phyloP scores from a whole-genome alignment of 2,113 vertebrate genomes.

The Cynocephalus volans region DNA sequence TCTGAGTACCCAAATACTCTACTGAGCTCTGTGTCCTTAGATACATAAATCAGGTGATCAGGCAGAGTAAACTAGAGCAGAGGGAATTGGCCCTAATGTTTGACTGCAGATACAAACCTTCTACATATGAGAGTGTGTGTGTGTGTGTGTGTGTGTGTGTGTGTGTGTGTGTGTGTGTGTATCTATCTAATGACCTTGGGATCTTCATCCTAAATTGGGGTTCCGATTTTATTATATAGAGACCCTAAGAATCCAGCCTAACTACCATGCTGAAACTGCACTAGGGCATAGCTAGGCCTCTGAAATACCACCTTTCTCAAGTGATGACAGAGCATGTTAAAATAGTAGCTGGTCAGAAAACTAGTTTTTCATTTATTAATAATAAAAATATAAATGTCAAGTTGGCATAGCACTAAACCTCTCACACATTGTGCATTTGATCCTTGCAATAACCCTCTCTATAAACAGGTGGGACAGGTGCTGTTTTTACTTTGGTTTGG shows the following conservation, averaged over 20 bases:
- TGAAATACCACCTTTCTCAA: background rate
- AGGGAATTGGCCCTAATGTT: background rate
- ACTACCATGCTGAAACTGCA: background rate
- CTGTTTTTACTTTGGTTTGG: constrained; percentile 9
- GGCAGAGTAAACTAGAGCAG: background rate
- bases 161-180: too few relatives aligned
- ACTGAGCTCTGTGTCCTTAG: background rate
- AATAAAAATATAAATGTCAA: background rate
- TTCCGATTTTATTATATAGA: background rate
- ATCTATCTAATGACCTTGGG: background rate
- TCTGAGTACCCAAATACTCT: background rate
- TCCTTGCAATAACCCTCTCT: background rate
- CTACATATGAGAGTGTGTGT: too few relatives aligned
- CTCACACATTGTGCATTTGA: background rate
- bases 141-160: too few relatives aligned
- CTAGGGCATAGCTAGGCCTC: background rate
- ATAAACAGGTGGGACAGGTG: background rate
- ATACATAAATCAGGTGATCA: background rate
- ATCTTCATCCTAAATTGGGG: background rate
- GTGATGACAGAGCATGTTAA: background rate
- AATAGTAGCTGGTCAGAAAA: background rate
- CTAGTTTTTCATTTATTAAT: background rate
- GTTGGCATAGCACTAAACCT: background rate
- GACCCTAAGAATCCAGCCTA: background rate
- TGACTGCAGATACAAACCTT: background rate